Evolutionary conservation across 2,797 vertebrate species (phyloP).

Genomic region (Pangasius krempfi): DNA sequence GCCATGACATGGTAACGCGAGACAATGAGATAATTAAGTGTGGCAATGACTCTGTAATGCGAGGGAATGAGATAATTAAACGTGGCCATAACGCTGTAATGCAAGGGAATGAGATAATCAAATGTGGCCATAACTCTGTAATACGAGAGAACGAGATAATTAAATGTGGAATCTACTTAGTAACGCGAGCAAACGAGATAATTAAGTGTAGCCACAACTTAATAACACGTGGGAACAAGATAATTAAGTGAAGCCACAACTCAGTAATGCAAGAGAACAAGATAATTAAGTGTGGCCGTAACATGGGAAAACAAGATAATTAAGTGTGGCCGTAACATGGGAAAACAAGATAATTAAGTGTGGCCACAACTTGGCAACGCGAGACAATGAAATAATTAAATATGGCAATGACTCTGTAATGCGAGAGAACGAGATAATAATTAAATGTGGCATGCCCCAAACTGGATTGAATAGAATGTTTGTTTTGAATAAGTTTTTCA

Average conservation of each 20-base stretch:
- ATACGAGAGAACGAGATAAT: background rate
- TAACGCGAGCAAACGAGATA: background rate
- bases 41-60: background rate
- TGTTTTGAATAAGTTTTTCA: too few species aligned
- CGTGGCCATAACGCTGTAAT: background rate
- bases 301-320: background rate
- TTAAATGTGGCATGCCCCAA: background rate
- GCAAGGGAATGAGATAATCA: background rate
- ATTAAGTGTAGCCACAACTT: background rate
- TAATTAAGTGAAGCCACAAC: background rate
- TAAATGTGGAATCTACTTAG: background rate
- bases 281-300: background rate
- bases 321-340: background rate
- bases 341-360: background rate
- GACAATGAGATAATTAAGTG: background rate
- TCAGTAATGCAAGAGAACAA: background rate
- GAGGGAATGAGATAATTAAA: background rate
- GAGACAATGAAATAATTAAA: background rate
- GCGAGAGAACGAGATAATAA: background rate
- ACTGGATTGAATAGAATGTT: too few species aligned
- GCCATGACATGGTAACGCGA: background rate
- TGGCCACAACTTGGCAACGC: background rate
- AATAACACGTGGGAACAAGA: background rate
- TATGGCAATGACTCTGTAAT: too few species aligned
- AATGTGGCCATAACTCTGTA: background rate